Conservation (phyloP, 2,888 invertebrate genomes). For the Cacoxenus indagator region DNA sequence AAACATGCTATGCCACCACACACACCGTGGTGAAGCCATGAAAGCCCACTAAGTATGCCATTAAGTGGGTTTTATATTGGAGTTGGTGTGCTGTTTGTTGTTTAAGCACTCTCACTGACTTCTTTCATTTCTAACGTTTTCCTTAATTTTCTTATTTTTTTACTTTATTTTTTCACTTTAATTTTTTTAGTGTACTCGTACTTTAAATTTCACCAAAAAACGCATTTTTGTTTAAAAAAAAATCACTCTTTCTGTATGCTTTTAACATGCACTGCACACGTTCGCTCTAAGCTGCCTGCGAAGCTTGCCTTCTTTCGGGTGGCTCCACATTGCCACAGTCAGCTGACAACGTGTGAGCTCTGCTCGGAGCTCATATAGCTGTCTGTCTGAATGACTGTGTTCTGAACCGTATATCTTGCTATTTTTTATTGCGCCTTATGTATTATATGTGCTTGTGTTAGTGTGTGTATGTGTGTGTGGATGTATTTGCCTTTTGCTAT, state of each 20-base stretch:
- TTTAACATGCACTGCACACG: conserved; percentile 5
- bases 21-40: not conserved
- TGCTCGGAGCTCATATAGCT: not conserved
- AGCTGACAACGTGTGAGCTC: not conserved
- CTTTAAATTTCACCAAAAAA: not conserved
- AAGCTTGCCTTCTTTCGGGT: not conserved
- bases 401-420: conserved; percentile 55
- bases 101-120: not conserved
- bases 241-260: not conserved
- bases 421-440: conserved; percentile 54
- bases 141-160: not conserved
- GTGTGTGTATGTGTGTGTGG: not conserved
- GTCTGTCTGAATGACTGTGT: conserved; percentile 27
- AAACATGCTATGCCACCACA: not conserved
- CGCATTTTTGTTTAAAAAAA: not conserved
- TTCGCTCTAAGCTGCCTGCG: not conserved
- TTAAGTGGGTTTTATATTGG: conserved; percentile 2
- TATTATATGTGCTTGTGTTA: not conserved
- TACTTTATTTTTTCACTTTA: not conserved
- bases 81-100: not conserved
- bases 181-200: not conserved
- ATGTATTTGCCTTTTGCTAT: conserved; percentile 41
- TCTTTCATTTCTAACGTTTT: not conserved
- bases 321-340: not conserved
- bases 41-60: not conserved